phyloP scores from a whole-genome alignment of 92 coral and sea anemone genomes.

The Umimayanthus chanpuru region DNA sequence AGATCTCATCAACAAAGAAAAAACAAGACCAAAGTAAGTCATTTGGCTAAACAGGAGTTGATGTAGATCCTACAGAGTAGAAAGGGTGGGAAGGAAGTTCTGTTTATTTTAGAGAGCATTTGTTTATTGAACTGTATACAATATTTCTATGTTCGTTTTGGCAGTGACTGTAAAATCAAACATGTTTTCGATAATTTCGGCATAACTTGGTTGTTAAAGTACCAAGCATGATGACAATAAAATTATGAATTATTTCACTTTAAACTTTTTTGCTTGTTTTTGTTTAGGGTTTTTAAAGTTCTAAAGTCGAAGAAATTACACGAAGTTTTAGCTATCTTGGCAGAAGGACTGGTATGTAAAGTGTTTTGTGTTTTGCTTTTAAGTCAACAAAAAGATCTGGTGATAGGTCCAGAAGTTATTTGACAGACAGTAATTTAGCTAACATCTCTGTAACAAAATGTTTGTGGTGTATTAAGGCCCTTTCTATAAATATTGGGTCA shows the following conservation, averaged over 20 bases:
- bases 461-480: neutral
- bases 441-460: too few relatives aligned
- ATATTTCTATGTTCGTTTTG: too few relatives aligned
- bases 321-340: constrained; percentile 83
- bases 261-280: neutral
- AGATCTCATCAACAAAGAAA: constrained; percentile 87
- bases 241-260: neutral
- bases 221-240: neutral
- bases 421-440: neutral
- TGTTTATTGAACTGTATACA: neutral
- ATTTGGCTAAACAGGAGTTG: neutral
- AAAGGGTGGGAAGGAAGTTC: too few relatives aligned
- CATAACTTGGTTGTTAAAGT: neutral
- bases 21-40: constrained; percentile 77
- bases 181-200: neutral
- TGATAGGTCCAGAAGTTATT: neutral
- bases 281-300: constrained; percentile 82
- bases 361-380: neutral
- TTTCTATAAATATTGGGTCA: too few relatives aligned
- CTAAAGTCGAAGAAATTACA: constrained; percentile 81
- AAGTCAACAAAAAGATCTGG: neutral
- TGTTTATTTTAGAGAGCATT: neutral
- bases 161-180: too few relatives aligned
- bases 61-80: too few relatives aligned
- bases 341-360: constrained; percentile 88